Conservation (phyloP, 2,888 invertebrate species). For the Cetonia aurata region DNA sequence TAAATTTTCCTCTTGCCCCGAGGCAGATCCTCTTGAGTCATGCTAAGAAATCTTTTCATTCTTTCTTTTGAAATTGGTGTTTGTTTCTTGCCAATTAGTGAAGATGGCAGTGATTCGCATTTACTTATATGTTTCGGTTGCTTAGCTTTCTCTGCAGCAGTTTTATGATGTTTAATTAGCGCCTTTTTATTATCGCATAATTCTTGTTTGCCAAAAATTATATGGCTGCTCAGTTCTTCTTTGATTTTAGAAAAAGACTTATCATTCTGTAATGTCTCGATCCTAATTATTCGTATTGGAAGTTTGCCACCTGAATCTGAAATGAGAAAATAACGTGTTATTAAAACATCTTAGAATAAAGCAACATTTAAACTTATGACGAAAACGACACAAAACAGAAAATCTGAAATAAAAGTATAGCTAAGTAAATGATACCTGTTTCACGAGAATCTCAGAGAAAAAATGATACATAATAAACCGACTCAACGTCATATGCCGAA, state of each 20-base stretch:
- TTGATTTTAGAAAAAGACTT: conserved; percentile 47
- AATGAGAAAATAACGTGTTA: conserved; percentile 31
- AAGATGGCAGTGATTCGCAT: not conserved
- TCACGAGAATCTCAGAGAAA: too few species aligned
- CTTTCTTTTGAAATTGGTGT: conserved; percentile 70
- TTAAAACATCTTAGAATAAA: not conserved
- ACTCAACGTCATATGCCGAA: too few species aligned
- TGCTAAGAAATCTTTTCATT: conserved; percentile 58
- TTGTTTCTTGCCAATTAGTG: not conserved
- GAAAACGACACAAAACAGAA: too few species aligned
- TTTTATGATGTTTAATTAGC: conserved; percentile 8
- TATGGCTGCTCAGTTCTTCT: conserved; percentile 51
- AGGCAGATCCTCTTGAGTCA: conserved; percentile 57
- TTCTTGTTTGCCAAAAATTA: conserved; percentile 44
- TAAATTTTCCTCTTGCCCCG: conserved; percentile 50
- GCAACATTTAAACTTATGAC: too few species aligned
- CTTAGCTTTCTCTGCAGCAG: not conserved
- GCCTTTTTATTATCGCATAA: conserved; percentile 3
- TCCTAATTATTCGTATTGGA: conserved; percentile 29
- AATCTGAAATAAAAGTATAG: too few species aligned
- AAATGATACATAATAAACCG: too few species aligned
- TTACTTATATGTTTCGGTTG: not conserved
- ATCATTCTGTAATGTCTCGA: conserved; percentile 32
- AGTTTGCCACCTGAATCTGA: conserved; percentile 29
- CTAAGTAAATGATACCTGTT: too few species aligned